phyloP scores from a whole-genome alignment of 2,797 vertebrate genomes.

The Sebastolobus altivelis region DNA sequence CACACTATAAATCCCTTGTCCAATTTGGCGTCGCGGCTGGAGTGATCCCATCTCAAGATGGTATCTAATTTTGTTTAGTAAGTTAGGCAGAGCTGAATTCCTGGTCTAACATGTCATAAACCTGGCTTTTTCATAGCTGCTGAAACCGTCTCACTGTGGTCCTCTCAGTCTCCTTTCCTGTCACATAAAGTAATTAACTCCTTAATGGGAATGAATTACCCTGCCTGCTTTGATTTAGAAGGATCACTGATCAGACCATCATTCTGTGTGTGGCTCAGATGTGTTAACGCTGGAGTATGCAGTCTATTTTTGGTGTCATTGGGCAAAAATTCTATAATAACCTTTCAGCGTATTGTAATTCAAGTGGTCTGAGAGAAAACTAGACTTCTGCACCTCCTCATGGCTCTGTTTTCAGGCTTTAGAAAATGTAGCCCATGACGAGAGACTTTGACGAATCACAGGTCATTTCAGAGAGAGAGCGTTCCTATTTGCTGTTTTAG shows the following conservation, averaged over 20 bases:
- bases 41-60: not conserved
- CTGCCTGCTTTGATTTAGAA: conserved; percentile 43
- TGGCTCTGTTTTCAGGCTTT: not conserved
- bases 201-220: conserved; percentile 55
- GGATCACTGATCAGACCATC: conserved; percentile 16
- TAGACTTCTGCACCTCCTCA: not conserved
- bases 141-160: conserved; percentile 13
- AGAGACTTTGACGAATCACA: not conserved
- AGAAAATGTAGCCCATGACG: not conserved
- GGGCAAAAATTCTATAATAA: not conserved
- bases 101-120: not conserved
- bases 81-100: not conserved
- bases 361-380: not conserved
- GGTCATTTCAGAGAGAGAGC: not conserved
- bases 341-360: not conserved
- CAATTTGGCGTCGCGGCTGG: not conserved
- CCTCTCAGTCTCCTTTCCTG: conserved; percentile 38
- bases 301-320: not conserved
- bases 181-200: conserved; percentile 41
- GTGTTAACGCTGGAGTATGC: not conserved
- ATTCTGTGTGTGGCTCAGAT: conserved; percentile 16
- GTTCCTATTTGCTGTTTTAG: not conserved
- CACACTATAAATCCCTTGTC: not conserved
- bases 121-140: not conserved
- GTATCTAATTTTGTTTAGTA: not conserved